These are phyloP conservation scores for Peribatodes rhomboidaria DNA, from an alignment of 2,888 invertebrate species.

Conservation along the genomic window DNA sequence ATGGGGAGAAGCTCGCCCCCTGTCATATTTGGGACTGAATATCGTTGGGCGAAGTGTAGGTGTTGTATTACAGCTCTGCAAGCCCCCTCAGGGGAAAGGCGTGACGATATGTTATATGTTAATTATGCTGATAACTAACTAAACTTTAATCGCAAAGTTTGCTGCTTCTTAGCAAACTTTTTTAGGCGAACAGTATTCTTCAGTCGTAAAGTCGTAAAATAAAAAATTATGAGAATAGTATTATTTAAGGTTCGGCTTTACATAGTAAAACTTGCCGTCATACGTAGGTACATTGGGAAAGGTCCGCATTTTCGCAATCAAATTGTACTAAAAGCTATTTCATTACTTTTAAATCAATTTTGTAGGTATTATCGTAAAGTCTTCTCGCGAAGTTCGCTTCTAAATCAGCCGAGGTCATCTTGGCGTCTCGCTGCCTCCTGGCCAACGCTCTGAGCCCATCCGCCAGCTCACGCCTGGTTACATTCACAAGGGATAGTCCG, in stretches of 20 bases:
- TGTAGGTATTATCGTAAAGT: conserved; percentile 74
- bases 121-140: too few relatives aligned
- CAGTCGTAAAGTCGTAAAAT: too few relatives aligned
- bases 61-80: too few relatives aligned
- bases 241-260: too few relatives aligned
- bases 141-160: background rate
- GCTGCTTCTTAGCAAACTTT: background rate
- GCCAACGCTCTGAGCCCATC: conserved; percentile 80
- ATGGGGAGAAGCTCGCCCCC: too few relatives aligned
- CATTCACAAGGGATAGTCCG: conserved; percentile 81
- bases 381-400: conserved; percentile 71
- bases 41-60: too few relatives aligned
- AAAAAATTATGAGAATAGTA: too few relatives aligned
- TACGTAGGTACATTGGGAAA: too few relatives aligned
- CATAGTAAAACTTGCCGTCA: background rate
- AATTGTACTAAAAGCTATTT: background rate
- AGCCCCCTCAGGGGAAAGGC: too few relatives aligned
- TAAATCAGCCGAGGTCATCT: conserved; percentile 70
- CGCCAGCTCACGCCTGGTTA: conserved; percentile 84
- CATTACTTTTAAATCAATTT: conserved; percentile 78
- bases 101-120: too few relatives aligned
- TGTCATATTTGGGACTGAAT: too few relatives aligned
- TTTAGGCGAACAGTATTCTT: too few relatives aligned
- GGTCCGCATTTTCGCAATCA: background rate
- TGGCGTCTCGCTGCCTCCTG: conserved; percentile 73